Evolutionary conservation across 2,797 vertebrate genomes (phyloP).

Genomic region (Fistularia commersonii): DNA sequence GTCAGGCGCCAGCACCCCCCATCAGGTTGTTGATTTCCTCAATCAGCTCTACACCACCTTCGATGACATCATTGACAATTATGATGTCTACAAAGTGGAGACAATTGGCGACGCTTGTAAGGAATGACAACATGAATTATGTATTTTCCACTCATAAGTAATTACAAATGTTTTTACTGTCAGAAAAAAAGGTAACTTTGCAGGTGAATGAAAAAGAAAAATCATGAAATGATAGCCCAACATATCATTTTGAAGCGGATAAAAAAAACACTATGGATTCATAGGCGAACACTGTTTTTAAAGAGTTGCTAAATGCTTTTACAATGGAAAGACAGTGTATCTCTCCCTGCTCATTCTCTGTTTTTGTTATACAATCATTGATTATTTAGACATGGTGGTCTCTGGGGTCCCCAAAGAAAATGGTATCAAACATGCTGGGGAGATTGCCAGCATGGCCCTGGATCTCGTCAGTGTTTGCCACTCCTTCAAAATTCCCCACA

Average conservation of each 20-base stretch:
- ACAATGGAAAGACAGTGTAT: background rate
- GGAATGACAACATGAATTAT: constrained; percentile 31
- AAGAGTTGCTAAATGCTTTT: too few species aligned
- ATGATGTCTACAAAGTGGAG: constrained; percentile 81
- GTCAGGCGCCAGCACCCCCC: constrained; percentile 76
- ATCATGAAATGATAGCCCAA: too few species aligned
- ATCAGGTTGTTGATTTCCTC: constrained; percentile 80
- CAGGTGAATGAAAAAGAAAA: too few species aligned
- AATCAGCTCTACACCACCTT: constrained; percentile 81
- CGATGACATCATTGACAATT: constrained; percentile 80
- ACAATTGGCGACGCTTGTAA: constrained; percentile 81
- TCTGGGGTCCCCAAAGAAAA: constrained; percentile 80
- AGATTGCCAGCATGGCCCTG: constrained; percentile 80
- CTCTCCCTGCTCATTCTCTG: constrained; percentile 9
- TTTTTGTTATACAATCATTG: background rate
- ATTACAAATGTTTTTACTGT: too few species aligned
- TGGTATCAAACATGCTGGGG: constrained; percentile 74
- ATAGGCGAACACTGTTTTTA: too few species aligned
- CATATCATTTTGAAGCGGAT: too few species aligned
- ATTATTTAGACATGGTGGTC: constrained; percentile 78
- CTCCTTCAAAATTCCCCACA: constrained; percentile 79
- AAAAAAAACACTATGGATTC: background rate
- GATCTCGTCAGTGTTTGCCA: constrained; percentile 74
- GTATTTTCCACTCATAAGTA: background rate
- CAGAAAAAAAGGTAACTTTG: too few species aligned